phyloP scores from a whole-genome alignment of 2,888 invertebrate species.

The Lasioglossum villosulum region DNA sequence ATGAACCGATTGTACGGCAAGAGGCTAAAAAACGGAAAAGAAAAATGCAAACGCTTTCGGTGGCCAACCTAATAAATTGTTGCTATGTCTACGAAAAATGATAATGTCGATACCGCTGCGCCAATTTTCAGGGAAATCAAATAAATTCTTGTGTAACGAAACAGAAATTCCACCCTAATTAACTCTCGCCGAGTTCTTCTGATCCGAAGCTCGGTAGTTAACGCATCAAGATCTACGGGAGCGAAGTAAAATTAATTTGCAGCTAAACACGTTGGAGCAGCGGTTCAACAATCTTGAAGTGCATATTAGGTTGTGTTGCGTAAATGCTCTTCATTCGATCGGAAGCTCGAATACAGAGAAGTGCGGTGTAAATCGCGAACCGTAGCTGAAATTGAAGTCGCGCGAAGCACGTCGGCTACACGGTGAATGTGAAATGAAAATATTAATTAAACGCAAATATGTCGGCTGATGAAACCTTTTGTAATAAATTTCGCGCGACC shows the following conservation, averaged over 20 bases:
- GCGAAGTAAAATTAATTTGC: not conserved
- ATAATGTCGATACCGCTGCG: not conserved
- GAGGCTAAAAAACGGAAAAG: not conserved
- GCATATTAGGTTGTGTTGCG: not conserved
- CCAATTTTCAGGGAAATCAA: not conserved
- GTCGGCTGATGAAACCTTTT: slow-evolving; percentile 6
- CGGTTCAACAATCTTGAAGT: not conserved
- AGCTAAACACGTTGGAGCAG: not conserved
- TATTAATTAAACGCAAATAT: slow-evolving; percentile 10
- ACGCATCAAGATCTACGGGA: not conserved
- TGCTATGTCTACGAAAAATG: not conserved
- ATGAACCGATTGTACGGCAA: not conserved
- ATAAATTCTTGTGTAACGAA: not conserved
- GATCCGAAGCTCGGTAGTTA: not conserved
- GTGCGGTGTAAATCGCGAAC: not conserved
- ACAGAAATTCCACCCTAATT: not conserved
- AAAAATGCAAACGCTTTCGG: not conserved
- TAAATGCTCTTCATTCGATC: not conserved
- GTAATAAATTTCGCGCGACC: not conserved
- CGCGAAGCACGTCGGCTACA: not conserved
- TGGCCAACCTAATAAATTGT: not conserved
- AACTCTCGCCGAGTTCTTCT: not conserved
- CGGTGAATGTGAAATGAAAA: slow-evolving; percentile 14
- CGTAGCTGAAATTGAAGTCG: not conserved
- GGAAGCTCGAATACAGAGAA: not conserved